These are phyloP conservation scores for Grammomys surdaster DNA, from an alignment of 2,113 vertebrate genomes.

Conservation along the genomic window DNA sequence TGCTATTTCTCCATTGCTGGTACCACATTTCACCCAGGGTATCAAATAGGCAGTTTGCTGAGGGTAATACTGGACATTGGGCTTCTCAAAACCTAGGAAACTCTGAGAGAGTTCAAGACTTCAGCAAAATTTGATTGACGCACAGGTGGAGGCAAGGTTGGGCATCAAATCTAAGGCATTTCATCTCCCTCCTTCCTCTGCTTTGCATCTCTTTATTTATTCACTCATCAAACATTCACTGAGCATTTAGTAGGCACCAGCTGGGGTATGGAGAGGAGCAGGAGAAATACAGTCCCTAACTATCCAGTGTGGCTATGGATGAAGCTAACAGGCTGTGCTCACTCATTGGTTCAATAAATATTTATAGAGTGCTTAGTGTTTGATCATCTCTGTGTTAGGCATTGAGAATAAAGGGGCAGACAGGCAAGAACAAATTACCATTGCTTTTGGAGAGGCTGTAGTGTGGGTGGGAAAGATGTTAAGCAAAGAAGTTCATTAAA, in stretches of 20 bases:
- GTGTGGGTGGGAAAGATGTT: not conserved
- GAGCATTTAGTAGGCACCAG: not conserved
- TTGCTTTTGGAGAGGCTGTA: not conserved
- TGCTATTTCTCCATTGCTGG: not conserved
- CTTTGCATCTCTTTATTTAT: not conserved
- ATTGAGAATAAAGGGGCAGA: not conserved
- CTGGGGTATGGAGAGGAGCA: not conserved
- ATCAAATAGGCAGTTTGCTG: slow-evolving; percentile 24
- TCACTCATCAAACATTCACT: slow-evolving; percentile 51
- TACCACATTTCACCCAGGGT: not conserved
- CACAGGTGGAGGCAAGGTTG: not conserved
- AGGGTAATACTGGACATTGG: not conserved
- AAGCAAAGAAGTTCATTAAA: slow-evolving; percentile 15
- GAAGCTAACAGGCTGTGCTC: not conserved
- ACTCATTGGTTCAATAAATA: slow-evolving; percentile 20
- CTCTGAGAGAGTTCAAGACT: slow-evolving; percentile 23
- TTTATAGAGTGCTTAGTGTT: not conserved
- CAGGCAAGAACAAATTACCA: not conserved
- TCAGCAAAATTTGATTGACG: not conserved
- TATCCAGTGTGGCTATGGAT: not conserved
- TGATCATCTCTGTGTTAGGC: not conserved
- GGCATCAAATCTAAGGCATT: not conserved
- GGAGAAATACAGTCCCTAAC: not conserved
- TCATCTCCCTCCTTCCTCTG: too few species aligned
- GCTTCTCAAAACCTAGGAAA: slow-evolving; percentile 31